Percentiles rank a stretch among this genome's conserved stretches.
These are phyloP conservation scores for Euwallacea similis DNA, from an alignment of 1,140 invertebrate species.

Conservation along the genomic window DNA sequence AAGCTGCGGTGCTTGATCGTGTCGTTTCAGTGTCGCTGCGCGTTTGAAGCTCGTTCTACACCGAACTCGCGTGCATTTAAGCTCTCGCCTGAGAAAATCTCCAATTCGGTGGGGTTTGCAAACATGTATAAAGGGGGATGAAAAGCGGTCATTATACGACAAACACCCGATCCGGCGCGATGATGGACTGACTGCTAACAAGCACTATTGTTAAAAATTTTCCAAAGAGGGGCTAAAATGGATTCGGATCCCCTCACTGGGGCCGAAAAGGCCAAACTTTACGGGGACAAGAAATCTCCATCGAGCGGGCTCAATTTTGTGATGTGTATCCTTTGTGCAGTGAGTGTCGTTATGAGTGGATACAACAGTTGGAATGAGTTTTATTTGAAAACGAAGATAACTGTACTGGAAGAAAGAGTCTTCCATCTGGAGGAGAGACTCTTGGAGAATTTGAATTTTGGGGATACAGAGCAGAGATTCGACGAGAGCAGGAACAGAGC, in stretches of 20 bases:
- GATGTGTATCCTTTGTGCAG: constrained; percentile 52
- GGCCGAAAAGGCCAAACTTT: constrained; percentile 23
- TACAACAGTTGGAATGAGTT: constrained; percentile 48
- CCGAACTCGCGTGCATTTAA: constrained; percentile 17
- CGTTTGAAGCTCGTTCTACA: background rate
- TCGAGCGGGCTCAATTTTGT: constrained; percentile 44
- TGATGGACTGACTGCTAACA: constrained; percentile 33
- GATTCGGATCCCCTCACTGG: constrained; percentile 39
- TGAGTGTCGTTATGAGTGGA: constrained; percentile 51
- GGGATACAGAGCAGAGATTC: constrained; percentile 46
- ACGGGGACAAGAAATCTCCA: constrained; percentile 16
- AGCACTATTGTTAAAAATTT: constrained; percentile 36
- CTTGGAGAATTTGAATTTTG: constrained; percentile 38
- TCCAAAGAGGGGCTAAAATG: constrained; percentile 33
- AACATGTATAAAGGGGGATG: constrained; percentile 33
- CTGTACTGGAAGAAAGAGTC: constrained; percentile 47
- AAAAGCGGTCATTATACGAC: constrained; percentile 6
- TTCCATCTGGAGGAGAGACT: constrained; percentile 42
- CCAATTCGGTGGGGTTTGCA: background rate
- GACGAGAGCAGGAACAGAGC: constrained; percentile 43
- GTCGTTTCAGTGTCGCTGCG: constrained; percentile 7
- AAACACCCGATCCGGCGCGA: constrained; percentile 11
- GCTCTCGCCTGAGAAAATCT: constrained; percentile 10
- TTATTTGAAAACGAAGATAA: constrained; percentile 42
- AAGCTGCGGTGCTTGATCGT: constrained; percentile 30